Evolutionary conservation across 2,797 vertebrate genomes (phyloP).

Genomic region (Picus viridis): DNA sequence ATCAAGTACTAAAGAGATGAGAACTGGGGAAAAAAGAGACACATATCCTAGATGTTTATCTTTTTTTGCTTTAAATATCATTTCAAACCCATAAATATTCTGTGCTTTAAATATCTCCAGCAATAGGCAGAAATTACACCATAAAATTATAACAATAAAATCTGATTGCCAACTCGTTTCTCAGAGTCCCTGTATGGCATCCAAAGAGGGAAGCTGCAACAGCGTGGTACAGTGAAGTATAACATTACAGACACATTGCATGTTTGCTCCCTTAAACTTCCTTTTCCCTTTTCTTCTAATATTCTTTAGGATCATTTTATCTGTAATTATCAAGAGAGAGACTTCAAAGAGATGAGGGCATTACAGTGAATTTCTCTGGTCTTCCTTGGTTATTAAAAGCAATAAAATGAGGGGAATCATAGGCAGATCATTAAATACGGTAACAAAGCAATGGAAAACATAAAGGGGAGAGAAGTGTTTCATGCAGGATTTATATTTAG

Average conservation of each 20-base stretch:
- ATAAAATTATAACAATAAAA: neutral
- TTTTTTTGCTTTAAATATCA: neutral
- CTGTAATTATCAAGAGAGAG: slow-evolving; percentile 45
- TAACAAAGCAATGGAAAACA: slow-evolving; percentile 70
- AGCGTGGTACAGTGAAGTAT: neutral
- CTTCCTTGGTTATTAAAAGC: slow-evolving; percentile 64
- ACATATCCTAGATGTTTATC: neutral
- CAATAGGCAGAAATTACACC: neutral
- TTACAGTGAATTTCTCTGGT: slow-evolving; percentile 53
- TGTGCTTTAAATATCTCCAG: neutral
- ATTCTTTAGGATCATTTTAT: slow-evolving; percentile 3
- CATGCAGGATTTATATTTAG: slow-evolving; percentile 73
- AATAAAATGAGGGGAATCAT: slow-evolving; percentile 54
- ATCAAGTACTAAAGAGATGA: neutral
- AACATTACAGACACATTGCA: neutral
- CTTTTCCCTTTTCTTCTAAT: neutral
- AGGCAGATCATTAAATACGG: slow-evolving; percentile 73
- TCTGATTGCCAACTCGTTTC: neutral
- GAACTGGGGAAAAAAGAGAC: neutral
- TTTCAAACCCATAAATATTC: neutral
- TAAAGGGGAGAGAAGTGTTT: slow-evolving; percentile 64
- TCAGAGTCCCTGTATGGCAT: neutral
- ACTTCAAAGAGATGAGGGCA: slow-evolving; percentile 59
- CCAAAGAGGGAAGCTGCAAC: neutral
- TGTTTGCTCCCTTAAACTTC: neutral